phyloP scores from a whole-genome alignment of 2,888 invertebrate genomes.

The Aquatica leii region DNA sequence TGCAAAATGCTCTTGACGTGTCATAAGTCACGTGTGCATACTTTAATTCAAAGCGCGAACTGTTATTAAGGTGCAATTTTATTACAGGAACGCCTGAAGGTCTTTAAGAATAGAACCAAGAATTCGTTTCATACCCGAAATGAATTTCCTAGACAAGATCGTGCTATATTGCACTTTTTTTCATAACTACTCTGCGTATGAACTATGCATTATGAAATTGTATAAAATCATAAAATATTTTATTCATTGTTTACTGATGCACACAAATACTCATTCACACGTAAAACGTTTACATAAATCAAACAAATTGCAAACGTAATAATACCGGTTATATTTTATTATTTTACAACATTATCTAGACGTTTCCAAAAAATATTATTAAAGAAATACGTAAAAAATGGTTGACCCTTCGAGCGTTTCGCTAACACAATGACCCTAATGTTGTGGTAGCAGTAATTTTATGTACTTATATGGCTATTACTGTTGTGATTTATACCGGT shows the following conservation, averaged over 20 bases:
- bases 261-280: too few species aligned
- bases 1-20: constrained; percentile 58
- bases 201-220: neutral
- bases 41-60: constrained; percentile 44
- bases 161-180: constrained; percentile 26
- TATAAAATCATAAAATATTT: too few species aligned
- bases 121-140: constrained; percentile 22
- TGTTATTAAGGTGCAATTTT: constrained; percentile 45
- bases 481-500: constrained; percentile 43
- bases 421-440: constrained; percentile 44
- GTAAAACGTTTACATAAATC: too few species aligned
- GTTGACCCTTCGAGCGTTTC: constrained; percentile 39
- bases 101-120: constrained; percentile 31
- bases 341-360: constrained; percentile 20
- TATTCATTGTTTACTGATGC: too few species aligned
- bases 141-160: constrained; percentile 34
- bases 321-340: constrained; percentile 13
- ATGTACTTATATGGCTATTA: constrained; percentile 48
- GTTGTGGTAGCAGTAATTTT: constrained; percentile 44
- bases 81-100: constrained; percentile 30
- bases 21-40: constrained; percentile 56
- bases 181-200: constrained; percentile 10
- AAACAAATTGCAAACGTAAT: constrained; percentile 1
- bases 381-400: constrained; percentile 36
- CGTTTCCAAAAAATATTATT: constrained; percentile 33